Base-by-base conservation (phyloP, 2,888 invertebrate species). In the Drosophila falleni region DNA sequence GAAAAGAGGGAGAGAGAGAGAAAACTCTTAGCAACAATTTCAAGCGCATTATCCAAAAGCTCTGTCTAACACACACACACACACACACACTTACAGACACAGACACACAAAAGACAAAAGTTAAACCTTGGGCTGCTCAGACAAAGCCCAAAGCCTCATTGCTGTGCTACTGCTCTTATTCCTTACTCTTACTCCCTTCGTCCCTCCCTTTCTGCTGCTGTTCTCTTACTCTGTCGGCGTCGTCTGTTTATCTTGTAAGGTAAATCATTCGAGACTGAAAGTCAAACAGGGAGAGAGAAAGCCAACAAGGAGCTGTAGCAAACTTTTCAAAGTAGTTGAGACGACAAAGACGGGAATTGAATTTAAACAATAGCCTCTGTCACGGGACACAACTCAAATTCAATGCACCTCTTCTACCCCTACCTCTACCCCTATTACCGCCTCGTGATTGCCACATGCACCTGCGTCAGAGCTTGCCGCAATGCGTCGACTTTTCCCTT, bases 261-360 rank as follows among this genome's bases (percentile, higher is more conserved):
- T 89, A 88, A 87, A 89, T 87, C 89, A 87, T 89, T 86, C 80
- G 89, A 86, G 87, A 87, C 89, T 83, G 80, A 80, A 89, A 87
- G 88, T 85, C 88, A 89, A 89, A 89, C 88, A 87, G 70, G 64
- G 67, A 82, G 66, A 61, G 15, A 47, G 47, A 60, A 63, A 35
- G 29, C 49, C 29, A 53, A 66, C 39, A 26, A 42, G 39, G 16
- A 46, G 39, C 29, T 55, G 56, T 64, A 33, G 54, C 50, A 33
- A 86, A 82, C 74, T 87, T 85, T 87, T 67, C 72, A 89, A 89
- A 89, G 82, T 84, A 81, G 85, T 84, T 87, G 81, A 80, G 85
- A 81, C 87, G 81, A 87, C 87, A 89, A 82, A 78, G 78, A 49
- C 85, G 80, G 82, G 85, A 87, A 85, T 85, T 89, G 87, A 85